Evolutionary conservation across 2,888 invertebrate species (phyloP), one percentile per base, ranked within the genome.

Genomic region (Labia minor): DNA sequence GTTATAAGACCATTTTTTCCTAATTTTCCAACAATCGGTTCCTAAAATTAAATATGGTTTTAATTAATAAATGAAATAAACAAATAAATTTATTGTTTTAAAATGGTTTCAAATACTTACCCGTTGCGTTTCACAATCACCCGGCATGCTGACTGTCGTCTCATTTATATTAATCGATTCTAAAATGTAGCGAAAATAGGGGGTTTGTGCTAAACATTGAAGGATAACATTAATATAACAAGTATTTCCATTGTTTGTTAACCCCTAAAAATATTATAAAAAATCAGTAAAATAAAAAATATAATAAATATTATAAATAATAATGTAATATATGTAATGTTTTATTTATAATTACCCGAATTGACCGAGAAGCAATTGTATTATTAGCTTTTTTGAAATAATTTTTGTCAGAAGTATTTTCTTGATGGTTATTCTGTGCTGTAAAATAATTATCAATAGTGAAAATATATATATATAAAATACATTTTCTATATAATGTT

Each of bases 221-320:
- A 97, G 85, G 8, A 96, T 95, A 21, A 96, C 92, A 81, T 97
- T 97, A 77, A 97, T 95, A 79, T 95, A 97, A 76, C 97, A 97
- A 0, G 97, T 97, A 77, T 97, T 97, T 64, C 97, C 96, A 75
- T 96, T 81, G 80, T 97, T 97, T 65, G 84, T 83, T 61, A 97
- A 80, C 0, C 97, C 97, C 79, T 92, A 74, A 64, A 20, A 49
- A 49, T 49, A 3, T 49, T 49, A 8, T 49, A 8, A 49, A 49
- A n/a, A 8, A 14, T 49, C 4, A 8, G n/a, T 16, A 49, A 49
- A 10, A n/a, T 49, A n/a, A n/a, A 14, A n/a, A 49, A n/a, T 49
- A 49, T 16, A 14, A 14, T 11, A 49, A 8, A 26, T 26, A n/a
- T n/a, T 26, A 26, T 6, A 26, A 26, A 26, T 6, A 26, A 26